Percentiles rank a stretch among this genome's conserved stretches.
Evolutionary conservation across 2,113 vertebrate genomes (phyloP).

Genomic region (Cisticola juncidis): DNA sequence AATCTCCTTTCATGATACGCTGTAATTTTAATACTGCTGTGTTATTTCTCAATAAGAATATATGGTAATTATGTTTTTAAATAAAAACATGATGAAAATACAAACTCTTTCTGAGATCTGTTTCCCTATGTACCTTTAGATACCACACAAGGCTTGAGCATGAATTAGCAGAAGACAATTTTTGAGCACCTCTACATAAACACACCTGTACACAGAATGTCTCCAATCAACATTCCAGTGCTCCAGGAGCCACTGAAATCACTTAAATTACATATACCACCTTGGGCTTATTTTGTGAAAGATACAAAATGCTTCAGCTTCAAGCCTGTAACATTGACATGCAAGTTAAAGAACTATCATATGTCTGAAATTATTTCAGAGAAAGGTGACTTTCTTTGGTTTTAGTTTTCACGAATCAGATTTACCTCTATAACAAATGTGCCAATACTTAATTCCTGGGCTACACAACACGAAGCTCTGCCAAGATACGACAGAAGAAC

Average conservation of each 20-base stretch:
- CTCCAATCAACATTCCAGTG: background rate
- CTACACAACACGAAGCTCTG: background rate
- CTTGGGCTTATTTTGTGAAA: background rate
- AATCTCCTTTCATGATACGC: rapidly evolving
- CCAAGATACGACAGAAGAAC: background rate
- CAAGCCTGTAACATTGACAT: background rate
- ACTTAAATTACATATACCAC: background rate
- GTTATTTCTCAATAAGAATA: background rate
- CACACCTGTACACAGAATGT: background rate
- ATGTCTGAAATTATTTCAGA: background rate
- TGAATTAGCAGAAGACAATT: background rate
- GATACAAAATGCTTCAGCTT: background rate
- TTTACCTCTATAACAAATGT: background rate
- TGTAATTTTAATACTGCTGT: background rate
- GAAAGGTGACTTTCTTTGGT: background rate
- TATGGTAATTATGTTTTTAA: background rate
- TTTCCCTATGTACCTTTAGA: background rate
- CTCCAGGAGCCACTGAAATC: background rate
- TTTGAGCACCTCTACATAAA: background rate
- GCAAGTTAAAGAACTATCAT: background rate
- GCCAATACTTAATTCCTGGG: rapidly evolving
- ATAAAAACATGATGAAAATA: background rate
- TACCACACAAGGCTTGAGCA: background rate
- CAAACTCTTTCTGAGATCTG: background rate
- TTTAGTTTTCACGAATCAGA: background rate